phyloP scores from a whole-genome alignment of 2,113 vertebrate genomes.

The Merops nubicus region DNA sequence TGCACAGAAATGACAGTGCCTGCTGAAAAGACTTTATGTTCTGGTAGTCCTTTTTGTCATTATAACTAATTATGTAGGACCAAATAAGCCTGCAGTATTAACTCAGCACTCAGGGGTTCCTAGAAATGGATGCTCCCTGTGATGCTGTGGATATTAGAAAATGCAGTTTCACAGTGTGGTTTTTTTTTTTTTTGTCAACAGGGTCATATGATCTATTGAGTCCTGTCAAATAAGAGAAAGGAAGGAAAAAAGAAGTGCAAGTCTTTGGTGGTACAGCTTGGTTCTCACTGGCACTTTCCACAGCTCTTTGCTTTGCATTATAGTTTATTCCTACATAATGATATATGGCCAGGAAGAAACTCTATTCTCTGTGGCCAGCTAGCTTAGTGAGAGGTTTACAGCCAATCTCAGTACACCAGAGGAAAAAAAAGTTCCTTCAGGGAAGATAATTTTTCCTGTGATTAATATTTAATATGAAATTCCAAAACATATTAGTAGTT shows the following conservation, averaged over 20 bases:
- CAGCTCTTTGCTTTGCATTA: neutral
- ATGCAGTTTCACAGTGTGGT: slow-evolving; percentile 41
- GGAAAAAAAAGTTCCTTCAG: neutral
- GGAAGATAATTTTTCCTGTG: neutral
- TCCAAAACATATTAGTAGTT: neutral
- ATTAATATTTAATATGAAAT: neutral
- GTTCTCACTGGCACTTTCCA: neutral
- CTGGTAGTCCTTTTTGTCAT: slow-evolving; percentile 53
- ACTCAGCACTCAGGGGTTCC: slow-evolving; percentile 48
- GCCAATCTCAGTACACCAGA: neutral
- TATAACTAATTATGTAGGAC: slow-evolving; percentile 53
- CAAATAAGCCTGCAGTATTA: slow-evolving; percentile 49
- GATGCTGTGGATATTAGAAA: slow-evolving; percentile 57
- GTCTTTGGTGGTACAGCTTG: neutral
- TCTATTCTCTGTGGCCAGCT: neutral
- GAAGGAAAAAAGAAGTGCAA: neutral
- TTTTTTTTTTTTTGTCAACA: slow-evolving; percentile 13
- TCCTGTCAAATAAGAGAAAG: neutral
- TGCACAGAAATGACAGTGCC: slow-evolving; percentile 25
- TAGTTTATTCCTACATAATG: neutral
- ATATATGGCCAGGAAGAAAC: neutral
- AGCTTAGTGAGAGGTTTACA: neutral
- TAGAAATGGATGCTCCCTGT: slow-evolving; percentile 49
- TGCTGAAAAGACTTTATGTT: slow-evolving; percentile 49
- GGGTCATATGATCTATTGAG: slow-evolving; percentile 41